Evolutionary conservation across 2,797 vertebrate species (phyloP), one percentile per base, ranked within the genome.

Genomic region (Micropoecilia bifurca): DNA sequence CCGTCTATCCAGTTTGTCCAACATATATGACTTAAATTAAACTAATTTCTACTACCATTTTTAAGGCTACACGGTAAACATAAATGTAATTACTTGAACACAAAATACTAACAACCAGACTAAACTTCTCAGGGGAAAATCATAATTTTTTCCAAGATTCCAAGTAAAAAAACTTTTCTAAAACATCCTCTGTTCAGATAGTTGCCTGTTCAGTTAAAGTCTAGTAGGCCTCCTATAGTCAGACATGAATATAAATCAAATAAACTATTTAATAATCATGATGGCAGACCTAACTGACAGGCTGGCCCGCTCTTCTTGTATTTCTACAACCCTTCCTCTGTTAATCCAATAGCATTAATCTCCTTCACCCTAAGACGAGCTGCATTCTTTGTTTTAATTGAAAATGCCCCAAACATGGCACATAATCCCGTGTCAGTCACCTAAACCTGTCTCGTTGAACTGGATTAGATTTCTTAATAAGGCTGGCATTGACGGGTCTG

Each of bases 201-300:
- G 46, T 48, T 63, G 53, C 55, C 20, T 28, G 36, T 75, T 78
- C 77, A 69, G 36, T 8, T 30, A 36, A 57, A 78, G 3, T 1
- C 77, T 41, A 43, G 43, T 50, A 2, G 6, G 45, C 14, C 20
- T 39, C 39, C 63, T 50, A 73, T 3, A 71, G 77, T 43, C 1
- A 47, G 9, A 50, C 25, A 79, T 87, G 48, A 87, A 82, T 45
- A 84, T 85, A 36, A 91, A 88, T 89, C 78, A 88, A 84, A 84
- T 22, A 90, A 74, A 63, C 0, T 33, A 39, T 2, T 79, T 4
- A 4, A 74, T 25, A 59, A 47, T 82, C 53, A 77, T 77, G 55
- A 83, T 53, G 72, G 30, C 39, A 53, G 18, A 43, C 72, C 84
- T 78, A 63, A 61, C 87, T 57, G 68, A 2, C 16, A 36, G 39